phyloP scores from a whole-genome alignment of 2,797 vertebrate species.

The Buceros bicornis region DNA sequence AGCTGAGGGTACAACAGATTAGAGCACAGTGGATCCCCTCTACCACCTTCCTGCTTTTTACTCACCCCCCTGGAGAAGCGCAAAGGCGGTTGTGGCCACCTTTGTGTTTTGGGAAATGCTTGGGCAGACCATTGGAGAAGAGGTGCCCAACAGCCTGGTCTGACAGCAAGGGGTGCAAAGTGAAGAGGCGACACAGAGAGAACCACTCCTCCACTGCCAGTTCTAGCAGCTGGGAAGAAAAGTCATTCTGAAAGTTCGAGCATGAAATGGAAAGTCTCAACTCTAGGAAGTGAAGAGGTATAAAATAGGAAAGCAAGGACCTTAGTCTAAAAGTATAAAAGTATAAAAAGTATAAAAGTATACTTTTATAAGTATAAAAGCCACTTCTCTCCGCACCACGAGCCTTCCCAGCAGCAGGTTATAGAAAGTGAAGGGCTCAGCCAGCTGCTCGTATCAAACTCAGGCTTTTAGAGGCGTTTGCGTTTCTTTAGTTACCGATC shows the following conservation, averaged over 20 bases:
- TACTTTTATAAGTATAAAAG: background rate
- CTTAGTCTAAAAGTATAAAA: too few species aligned
- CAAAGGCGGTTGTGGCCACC: background rate
- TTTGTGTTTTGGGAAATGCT: background rate
- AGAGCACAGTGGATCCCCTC: background rate
- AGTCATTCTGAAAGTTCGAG: background rate
- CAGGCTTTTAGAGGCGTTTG: background rate
- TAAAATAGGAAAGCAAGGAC: background rate
- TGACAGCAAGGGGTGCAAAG: background rate
- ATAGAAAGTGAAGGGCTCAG: background rate
- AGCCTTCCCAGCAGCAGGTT: background rate
- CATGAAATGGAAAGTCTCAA: background rate
- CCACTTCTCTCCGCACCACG: background rate
- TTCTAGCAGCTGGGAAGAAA: background rate
- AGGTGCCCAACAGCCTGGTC: background rate
- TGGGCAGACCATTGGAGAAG: background rate
- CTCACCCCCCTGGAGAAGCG: background rate
- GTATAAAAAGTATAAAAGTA: too few species aligned
- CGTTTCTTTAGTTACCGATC: background rate
- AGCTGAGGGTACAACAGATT: background rate
- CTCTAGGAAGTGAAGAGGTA: background rate
- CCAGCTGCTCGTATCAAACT: background rate
- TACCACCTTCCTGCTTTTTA: background rate
- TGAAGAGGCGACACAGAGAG: background rate
- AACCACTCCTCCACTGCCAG: background rate